A percentile compares a stretch with the other conserved stretches of the same genome.
phyloP scores from a whole-genome alignment of 2,113 vertebrate species.

The Phrynosoma blainvillii region DNA sequence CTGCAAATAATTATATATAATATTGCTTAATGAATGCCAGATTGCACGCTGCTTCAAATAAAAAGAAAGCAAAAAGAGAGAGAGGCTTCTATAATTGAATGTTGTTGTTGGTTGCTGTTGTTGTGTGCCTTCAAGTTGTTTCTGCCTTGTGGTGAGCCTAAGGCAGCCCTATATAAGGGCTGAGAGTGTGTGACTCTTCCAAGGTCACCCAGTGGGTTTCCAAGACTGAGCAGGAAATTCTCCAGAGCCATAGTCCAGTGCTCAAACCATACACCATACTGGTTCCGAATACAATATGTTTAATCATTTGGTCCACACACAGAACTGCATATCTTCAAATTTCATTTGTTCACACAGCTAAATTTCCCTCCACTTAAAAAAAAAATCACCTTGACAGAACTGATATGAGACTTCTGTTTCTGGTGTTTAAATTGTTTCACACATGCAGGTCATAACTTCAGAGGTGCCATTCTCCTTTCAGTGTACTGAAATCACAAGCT shows the following conservation, averaged over 20 bases:
- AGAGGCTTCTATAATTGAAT: too few species aligned
- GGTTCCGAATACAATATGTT: background rate
- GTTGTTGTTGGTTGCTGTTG: too few species aligned
- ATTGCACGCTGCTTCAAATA: background rate
- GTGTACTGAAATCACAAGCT: background rate
- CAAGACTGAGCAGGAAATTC: too few species aligned
- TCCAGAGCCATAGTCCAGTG: too few species aligned
- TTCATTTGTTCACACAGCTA: background rate
- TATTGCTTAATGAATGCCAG: background rate
- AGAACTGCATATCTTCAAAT: background rate
- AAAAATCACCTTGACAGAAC: background rate
- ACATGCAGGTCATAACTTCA: background rate
- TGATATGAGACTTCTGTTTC: background rate
- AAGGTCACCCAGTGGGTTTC: too few species aligned
- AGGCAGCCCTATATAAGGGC: too few species aligned
- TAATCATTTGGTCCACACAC: too few species aligned
- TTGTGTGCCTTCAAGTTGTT: too few species aligned
- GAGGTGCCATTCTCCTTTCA: background rate
- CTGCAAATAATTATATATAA: background rate
- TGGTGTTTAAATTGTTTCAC: background rate
- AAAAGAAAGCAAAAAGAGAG: background rate
- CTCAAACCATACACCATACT: too few species aligned
- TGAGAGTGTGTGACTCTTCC: too few species aligned
- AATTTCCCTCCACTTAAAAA: background rate
- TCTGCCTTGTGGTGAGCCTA: too few species aligned